Base-by-base conservation (phyloP, 2,113 vertebrate species). In the Neolamprologus kungweensis region DNA sequence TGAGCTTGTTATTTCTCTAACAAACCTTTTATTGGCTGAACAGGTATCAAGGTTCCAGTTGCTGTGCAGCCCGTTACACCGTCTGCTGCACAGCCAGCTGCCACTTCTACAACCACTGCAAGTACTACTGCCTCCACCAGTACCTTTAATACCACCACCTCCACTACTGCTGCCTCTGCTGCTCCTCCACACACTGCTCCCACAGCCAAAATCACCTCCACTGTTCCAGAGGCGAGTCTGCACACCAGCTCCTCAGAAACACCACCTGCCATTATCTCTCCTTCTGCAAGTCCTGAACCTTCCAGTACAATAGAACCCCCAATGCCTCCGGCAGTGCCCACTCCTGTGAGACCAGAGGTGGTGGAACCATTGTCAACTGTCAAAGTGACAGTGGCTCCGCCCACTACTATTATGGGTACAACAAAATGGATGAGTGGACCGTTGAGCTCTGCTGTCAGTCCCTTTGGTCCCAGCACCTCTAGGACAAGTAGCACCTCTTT, bases 21-120 rank as follows among this genome's bases (percentile, higher is more conserved):
- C 91, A 75, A 68, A 60, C 28, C 79, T 65, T 81, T 87, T 75
- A 54, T 82, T 90, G 82, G 93, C 93, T 93, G 9, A 92, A 23
- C 93, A 99, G 98, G 98, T 90, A 97, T 98, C 94, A 97, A 97
- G 85, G 92, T 95, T 47, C 87, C 95, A 78, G 91, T 93, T 51
- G 86, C 80, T 47, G 88, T 91, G 35, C 78, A 84, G 53, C 90
- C 93, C 45, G 19, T 85, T 10, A 88, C 89, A 13, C 80, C 92
- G 7, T 17, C 89, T 58, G 31, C 86, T 75, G 26, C 73, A 78
- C 83, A 80, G 53, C 60, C 81, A 17, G 87, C 92, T 88, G 84
- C 83, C 51, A 92, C 91, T 85, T 84, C 91, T 81, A 17, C 78
- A 55, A 50, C 86, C 28, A 83, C 83, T 55, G 58, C 85, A 10